Conservation (phyloP, 2,797 vertebrate genomes). For the Glossophaga mutica region DNA sequence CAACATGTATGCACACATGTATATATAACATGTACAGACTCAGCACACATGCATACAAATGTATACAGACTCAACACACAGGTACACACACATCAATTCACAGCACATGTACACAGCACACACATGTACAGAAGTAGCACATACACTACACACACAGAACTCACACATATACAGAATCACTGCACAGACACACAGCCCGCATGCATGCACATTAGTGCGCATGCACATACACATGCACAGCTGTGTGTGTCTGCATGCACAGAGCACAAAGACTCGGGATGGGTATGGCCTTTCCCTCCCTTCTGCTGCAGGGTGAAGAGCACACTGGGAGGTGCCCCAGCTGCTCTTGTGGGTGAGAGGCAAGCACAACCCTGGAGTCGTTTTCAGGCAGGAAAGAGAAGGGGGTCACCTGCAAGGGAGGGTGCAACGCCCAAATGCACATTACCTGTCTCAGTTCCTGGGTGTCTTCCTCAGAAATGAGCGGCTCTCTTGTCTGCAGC, state of each 20-base stretch:
- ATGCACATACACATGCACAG: fast-evolving
- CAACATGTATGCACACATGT: neutral
- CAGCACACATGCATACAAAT: no score
- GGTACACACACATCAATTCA: no score
- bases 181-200: neutral
- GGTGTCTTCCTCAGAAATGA: conserved; percentile 88
- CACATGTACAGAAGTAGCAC: neutral
- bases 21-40: neutral
- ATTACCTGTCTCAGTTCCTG: conserved; percentile 94
- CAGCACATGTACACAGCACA: neutral
- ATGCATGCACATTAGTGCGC: neutral
- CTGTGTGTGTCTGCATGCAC: neutral
- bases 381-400: neutral
- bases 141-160: neutral
- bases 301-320: neutral
- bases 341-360: neutral
- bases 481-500: conserved; percentile 84
- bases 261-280: no score
- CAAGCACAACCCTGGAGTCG: neutral
- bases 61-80: neutral
- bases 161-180: neutral
- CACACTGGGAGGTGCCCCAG: no score
- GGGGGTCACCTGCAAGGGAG: neutral
- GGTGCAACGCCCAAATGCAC: neutral
- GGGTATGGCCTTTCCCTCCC: neutral